Evolutionary conservation across 2,888 invertebrate species (phyloP).

Genomic region (Cheilosia scutellata): DNA sequence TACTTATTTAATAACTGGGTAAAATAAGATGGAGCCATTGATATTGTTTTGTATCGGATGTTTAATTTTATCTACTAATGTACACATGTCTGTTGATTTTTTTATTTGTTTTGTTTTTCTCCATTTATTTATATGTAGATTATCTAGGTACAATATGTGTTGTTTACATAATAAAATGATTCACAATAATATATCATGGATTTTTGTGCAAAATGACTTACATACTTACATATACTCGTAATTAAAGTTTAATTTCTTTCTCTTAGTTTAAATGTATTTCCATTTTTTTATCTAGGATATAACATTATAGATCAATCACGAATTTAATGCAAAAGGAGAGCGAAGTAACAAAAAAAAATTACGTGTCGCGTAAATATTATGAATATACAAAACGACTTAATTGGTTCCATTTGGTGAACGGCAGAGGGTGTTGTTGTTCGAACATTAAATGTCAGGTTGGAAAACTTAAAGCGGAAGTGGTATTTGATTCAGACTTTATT

Average conservation of each 20-base stretch:
- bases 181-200: constrained; percentile 60
- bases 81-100: constrained; percentile 43
- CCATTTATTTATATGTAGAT: constrained; percentile 31
- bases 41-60: constrained; percentile 50
- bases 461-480: constrained; percentile 27
- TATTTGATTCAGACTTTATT: constrained; percentile 63
- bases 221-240: constrained; percentile 48
- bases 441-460: constrained; percentile 12
- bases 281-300: constrained; percentile 49
- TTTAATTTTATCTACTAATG: constrained; percentile 43
- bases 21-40: constrained; percentile 58
- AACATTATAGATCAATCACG: constrained; percentile 65
- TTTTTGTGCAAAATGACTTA: constrained; percentile 68
- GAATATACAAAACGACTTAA: constrained; percentile 37
- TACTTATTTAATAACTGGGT: constrained; percentile 59
- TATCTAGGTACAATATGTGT: constrained; percentile 59
- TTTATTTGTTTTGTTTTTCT: constrained; percentile 18
- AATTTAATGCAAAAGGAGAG: constrained; percentile 31
- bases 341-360: constrained; percentile 1
- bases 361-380: constrained; percentile 7
- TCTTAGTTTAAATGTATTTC: constrained; percentile 31
- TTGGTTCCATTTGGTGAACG: constrained; percentile 64
- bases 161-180: constrained; percentile 54
- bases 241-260: constrained; percentile 41
- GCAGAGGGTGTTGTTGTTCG: constrained; percentile 48